Percentiles rank a stretch among this genome's conserved stretches.
Conservation (phyloP, 1,140 invertebrate genomes). For the Trachymyrmex cornetzi region DNA sequence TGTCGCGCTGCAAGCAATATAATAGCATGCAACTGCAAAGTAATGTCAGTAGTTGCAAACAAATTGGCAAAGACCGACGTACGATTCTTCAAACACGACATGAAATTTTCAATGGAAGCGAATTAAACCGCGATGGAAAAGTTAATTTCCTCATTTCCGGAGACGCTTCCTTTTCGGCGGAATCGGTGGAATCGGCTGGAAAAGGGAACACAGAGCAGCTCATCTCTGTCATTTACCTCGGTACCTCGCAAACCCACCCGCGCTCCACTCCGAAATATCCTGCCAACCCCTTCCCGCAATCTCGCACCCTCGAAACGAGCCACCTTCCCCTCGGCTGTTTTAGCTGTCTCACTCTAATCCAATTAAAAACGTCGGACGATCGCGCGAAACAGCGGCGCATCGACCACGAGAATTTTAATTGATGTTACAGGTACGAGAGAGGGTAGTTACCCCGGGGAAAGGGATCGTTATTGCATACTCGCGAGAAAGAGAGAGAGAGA, state of each 20-base stretch:
- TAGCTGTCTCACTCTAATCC: conserved; percentile 83
- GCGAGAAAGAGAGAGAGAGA: conserved; percentile 38
- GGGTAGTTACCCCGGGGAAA: conserved; percentile 55
- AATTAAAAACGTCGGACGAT: conserved; percentile 85
- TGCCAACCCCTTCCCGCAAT: conserved; percentile 79
- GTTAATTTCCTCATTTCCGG: conserved; percentile 64
- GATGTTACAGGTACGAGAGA: conserved; percentile 82
- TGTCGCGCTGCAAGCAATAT: not conserved
- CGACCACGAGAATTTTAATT: conserved; percentile 85
- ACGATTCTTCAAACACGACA: conserved; percentile 7
- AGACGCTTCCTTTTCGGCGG: conserved; percentile 46
- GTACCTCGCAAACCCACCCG: conserved; percentile 14
- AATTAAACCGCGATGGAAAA: conserved; percentile 53
- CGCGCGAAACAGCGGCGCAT: conserved; percentile 83
- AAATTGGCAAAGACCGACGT: not conserved
- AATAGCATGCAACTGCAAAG: conserved; percentile 5
- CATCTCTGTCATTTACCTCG: conserved; percentile 76
- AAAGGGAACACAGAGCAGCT: conserved; percentile 56
- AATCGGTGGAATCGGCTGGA: conserved; percentile 60
- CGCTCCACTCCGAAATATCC: conserved; percentile 73
- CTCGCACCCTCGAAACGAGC: conserved; percentile 76
- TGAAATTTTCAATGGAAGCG: conserved; percentile 44
- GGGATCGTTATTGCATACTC: conserved; percentile 53
- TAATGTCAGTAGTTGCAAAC: not conserved
- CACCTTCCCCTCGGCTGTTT: conserved; percentile 70